A percentile compares a stretch with the other conserved stretches of the same genome.
Conservation (phyloP, 2,797 vertebrate species). For the Cossypha caffra region DNA sequence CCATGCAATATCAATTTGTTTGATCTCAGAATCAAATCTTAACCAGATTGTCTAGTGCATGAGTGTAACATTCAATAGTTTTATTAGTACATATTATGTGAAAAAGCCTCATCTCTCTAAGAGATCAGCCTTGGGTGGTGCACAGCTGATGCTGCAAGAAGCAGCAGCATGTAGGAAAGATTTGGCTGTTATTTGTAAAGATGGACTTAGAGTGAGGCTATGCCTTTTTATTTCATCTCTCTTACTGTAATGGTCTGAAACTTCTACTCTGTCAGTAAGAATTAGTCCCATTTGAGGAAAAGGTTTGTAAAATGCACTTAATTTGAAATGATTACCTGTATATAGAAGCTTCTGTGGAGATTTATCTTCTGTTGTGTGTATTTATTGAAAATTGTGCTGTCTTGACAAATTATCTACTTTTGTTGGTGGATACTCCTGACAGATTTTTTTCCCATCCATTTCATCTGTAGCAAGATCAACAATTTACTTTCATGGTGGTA, state of each 20-base stretch:
- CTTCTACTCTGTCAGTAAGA: background rate
- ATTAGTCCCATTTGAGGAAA: background rate
- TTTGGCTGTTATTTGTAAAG: background rate
- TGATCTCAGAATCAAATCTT: slow-evolving; percentile 3
- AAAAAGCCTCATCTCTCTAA: background rate
- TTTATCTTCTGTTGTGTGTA: background rate
- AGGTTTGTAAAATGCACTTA: background rate
- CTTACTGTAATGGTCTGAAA: background rate
- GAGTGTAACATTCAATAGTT: background rate
- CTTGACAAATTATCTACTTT: background rate
- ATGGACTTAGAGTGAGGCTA: background rate
- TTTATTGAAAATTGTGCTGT: slow-evolving; percentile 14
- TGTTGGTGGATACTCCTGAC: background rate
- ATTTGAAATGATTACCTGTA: background rate
- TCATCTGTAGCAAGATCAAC: background rate
- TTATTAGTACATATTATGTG: background rate
- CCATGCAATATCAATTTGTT: background rate
- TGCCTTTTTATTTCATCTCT: background rate
- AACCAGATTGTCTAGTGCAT: background rate
- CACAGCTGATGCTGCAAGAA: background rate
- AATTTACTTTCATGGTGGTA: background rate
- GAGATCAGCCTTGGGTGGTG: background rate
- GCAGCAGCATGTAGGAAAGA: background rate
- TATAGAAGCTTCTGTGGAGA: background rate
- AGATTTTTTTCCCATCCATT: background rate